Percentiles rank a stretch among this genome's conserved stretches.
Conservation (phyloP, 1,140 invertebrate species). For the Armadillidium nasatum region DNA sequence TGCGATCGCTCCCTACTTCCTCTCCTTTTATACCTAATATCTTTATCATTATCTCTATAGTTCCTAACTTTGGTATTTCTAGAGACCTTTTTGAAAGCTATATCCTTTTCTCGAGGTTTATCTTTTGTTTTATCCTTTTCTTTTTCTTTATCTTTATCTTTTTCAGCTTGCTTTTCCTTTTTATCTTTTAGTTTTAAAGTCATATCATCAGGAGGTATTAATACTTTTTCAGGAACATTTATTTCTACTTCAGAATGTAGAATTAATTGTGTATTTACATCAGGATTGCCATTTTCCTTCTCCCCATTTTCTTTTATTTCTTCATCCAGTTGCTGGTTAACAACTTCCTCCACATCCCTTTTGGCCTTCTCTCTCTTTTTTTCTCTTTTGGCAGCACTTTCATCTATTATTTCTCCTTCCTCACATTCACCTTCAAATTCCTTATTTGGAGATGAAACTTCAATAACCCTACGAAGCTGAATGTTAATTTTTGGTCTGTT, state of each 20-base stretch:
- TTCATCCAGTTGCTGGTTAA: conserved; percentile 44
- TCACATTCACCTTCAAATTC: conserved; percentile 48
- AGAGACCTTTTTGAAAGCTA: conserved; percentile 44
- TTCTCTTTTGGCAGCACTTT: conserved; percentile 47
- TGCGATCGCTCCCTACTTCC: conserved; percentile 28
- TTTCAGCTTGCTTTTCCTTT: conserved; percentile 47
- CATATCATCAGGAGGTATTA: neutral
- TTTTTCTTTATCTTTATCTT: conserved; percentile 41
- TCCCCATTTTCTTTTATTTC: conserved; percentile 39
- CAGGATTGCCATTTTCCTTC: conserved; percentile 28
- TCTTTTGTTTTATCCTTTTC: conserved; percentile 48
- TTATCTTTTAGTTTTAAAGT: conserved; percentile 36
- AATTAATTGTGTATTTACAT: neutral
- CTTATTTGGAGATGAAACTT: conserved; percentile 37
- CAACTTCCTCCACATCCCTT: conserved; percentile 35
- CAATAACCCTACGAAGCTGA: conserved; percentile 38
- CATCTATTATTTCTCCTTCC: conserved; percentile 57
- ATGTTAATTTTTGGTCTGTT: conserved; percentile 35
- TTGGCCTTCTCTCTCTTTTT: conserved; percentile 47
- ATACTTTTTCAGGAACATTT: neutral
- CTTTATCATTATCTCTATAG: conserved; percentile 41
- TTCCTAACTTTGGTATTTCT: conserved; percentile 48
- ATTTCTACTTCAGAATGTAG: neutral
- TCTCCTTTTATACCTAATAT: conserved; percentile 32
- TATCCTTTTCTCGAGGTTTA: conserved; percentile 40